Base-by-base conservation (phyloP, 2,888 invertebrate genomes). In the Ischnura elegans region DNA sequence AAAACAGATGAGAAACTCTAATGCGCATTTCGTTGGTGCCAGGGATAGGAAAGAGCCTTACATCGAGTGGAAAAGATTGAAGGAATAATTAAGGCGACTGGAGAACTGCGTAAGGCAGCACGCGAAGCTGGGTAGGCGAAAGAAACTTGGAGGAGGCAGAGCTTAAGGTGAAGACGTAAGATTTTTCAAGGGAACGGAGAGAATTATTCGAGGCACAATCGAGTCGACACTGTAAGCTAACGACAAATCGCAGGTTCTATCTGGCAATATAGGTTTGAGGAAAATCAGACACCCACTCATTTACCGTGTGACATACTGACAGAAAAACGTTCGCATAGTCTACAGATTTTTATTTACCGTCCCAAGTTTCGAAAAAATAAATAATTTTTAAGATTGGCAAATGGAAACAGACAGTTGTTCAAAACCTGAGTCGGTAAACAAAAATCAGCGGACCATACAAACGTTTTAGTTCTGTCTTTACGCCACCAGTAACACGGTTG, bases 41-140 rank as follows among this genome's bases (percentile, higher is more conserved):
- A 51, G 51, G n/a, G 25, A 45, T 5, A 87, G 46, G 25, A 61
- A 10, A 8, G 76, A 76, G 76, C 42, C 47, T 51, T 51, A 87
- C 25, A 87, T 42, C 55, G 42, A 42, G 42, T 55, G 42, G 55
- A 87, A 87, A 42, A 87, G 87, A 76, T 76, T 76, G 76, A 87
- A 87, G 42, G 87, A 87, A 55, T 87, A 87, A 87, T 87, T 87
- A 87, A 87, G 42, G 36, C 13, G 86, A 87, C 36, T 51, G 47
- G 55, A 43, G 42, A 76, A 36, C 29, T 1, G 61, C 10, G 36
- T 2, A 16, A 25, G n/a, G n/a, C 8, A 6, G 61, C n/a, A n/a
- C n/a, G n/a, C 5, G n/a, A 36, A 76, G 10, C 36, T 36, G 25
- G 76, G 36, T 36, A 76, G n/a, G 36, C 2, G 51, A 76, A 36